Conservation (phyloP, 2,888 invertebrate genomes). For the Caenorhabditis sinica region DNA sequence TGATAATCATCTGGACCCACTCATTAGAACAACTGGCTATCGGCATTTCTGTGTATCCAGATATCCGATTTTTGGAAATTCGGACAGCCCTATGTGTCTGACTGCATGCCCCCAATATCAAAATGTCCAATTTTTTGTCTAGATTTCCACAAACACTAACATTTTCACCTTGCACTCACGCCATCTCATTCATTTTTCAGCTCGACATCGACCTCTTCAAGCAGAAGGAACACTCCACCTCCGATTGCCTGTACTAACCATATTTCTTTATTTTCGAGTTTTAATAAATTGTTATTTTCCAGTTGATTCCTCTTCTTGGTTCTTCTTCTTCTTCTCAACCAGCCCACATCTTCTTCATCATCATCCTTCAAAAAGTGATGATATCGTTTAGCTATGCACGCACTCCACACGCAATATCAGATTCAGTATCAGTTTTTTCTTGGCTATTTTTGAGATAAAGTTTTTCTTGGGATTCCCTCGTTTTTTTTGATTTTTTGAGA, state of each 20-base stretch:
- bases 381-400: constrained; percentile 20
- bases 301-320: constrained; percentile 15
- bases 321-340: not conserved
- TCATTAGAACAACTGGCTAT: no score
- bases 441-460: not conserved
- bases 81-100: not conserved
- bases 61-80: not conserved
- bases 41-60: no score
- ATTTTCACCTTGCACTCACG: no score
- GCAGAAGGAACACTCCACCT: not conserved
- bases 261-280: not conserved
- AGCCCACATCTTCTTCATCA: constrained; percentile 6
- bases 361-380: constrained; percentile 9
- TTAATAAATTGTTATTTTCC: constrained; percentile 42
- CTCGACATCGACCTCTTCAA: constrained; percentile 38
- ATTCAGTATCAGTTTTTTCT: not conserved
- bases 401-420: constrained; percentile 17
- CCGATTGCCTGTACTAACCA: constrained; percentile 53
- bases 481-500: not conserved
- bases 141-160: not conserved
- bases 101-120: no score
- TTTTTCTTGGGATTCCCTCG: not conserved
- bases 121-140: not conserved
- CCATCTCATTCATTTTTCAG: constrained; percentile 31
- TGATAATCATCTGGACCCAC: no score